These are phyloP conservation scores for Rotaria magnacalcarata DNA, from an alignment of 2,888 invertebrate species.

Conservation along the genomic window DNA sequence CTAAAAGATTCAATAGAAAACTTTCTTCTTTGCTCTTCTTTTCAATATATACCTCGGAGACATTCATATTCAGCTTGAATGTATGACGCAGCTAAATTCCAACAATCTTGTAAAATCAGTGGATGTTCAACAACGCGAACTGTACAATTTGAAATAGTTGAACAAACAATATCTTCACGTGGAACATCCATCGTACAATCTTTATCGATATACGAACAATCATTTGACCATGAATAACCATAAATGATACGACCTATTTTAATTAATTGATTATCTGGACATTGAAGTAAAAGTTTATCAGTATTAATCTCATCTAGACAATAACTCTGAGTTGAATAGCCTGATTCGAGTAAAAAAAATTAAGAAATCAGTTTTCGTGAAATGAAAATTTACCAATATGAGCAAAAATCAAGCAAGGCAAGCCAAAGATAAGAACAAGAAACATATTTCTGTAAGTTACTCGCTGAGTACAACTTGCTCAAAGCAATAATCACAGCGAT, in stretches of 20 bases:
- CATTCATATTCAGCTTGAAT: conserved; percentile 45
- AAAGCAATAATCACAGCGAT: too few relatives aligned
- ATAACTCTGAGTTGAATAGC: background rate
- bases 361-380: too few relatives aligned
- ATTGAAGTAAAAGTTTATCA: background rate
- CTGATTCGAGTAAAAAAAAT: background rate
- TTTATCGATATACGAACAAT: conserved; percentile 45
- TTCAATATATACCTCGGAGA: conserved; percentile 1
- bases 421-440: background rate
- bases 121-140: conserved; percentile 42
- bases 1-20: background rate
- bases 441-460: background rate
- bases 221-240: conserved; percentile 39
- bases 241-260: conserved; percentile 39
- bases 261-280: conserved; percentile 42
- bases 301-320: background rate
- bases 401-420: background rate
- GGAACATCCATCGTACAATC: conserved; percentile 44
- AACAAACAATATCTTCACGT: conserved; percentile 41
- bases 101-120: conserved; percentile 45
- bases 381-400: background rate
- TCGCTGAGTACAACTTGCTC: too few relatives aligned
- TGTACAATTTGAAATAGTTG: conserved; percentile 37
- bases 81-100: conserved; percentile 43
- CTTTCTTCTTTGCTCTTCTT: too few relatives aligned